Base-by-base conservation (phyloP, 2,113 vertebrate species). In the Triplophysa siluroides region DNA sequence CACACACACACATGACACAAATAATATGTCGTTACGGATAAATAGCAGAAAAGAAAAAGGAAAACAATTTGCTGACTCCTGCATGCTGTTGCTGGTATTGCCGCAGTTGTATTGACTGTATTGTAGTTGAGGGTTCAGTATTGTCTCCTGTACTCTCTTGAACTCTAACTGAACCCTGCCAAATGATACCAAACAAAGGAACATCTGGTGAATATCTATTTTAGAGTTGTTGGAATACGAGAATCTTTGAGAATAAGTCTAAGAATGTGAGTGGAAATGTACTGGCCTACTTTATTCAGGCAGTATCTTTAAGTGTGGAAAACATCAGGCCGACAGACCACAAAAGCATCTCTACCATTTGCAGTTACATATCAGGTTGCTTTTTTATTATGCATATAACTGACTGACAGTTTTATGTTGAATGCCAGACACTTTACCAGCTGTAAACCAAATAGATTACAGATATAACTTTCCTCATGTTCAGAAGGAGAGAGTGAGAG, bases 211-310 rank as follows among this genome's bases (percentile, higher is more conserved):
- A 77, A 65, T 50, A 10, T 50, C 24, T 76, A 10, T 76, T 65
- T 75, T 52, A 18, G 18, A 54, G 61, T 38, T 21, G 12, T n/a
- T 0, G 2, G 26, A 77, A 38, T 52, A 19, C 33, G 16, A 74
- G 13, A 74, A 61, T 58, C 26, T 76, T 19, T 11, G 11, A 41
- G 19, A 60, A 50, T 24, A 63, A 63, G 41, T 56, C 4, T 8
- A 18, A 56, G 56, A 19, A 75, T 63, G 23, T 77, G 43, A 77
- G 8, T 77, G 75, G 75, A 77, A 77, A 77, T 52, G 45, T 65
- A 65, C 75, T 77, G 75, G 62, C 75, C 61, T 77, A 77, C 62
- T 77, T 77, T 77, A 66, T 21, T 23, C 62, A 21, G 19, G 23
- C 74, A 64, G 54, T 24, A 61, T 47, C n/a, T 24, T 14, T 69